Conservation (phyloP, 2,888 invertebrate genomes). For the Galeruca laticollis region DNA sequence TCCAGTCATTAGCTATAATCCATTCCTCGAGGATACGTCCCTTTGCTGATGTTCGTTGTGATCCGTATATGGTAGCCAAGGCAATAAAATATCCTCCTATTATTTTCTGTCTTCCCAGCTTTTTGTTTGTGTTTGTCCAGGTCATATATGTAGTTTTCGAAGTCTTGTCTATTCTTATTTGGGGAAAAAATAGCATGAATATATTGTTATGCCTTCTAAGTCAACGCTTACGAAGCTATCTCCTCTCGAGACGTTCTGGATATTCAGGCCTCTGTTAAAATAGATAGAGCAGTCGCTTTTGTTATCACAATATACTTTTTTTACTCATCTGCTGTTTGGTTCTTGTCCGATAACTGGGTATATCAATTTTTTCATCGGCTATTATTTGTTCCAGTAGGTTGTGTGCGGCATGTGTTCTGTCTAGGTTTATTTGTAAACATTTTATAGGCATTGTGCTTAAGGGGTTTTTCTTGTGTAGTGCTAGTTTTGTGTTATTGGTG, state of each 20-base stretch:
- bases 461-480: no score
- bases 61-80: not conserved
- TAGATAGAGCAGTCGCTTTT: constrained; percentile 22
- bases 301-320: constrained; percentile 13
- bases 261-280: not conserved
- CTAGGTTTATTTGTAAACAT: constrained; percentile 37
- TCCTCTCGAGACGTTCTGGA: not conserved
- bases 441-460: not conserved
- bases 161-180: constrained; percentile 33
- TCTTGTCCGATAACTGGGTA: constrained; percentile 40
- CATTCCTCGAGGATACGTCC: not conserved
- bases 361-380: constrained; percentile 25
- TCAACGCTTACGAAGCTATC: constrained; percentile 26
- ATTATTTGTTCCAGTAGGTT: constrained; percentile 26
- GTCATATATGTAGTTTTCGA: constrained; percentile 27
- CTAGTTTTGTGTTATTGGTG: no score
- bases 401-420: constrained; percentile 33
- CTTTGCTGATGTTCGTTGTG: not conserved
- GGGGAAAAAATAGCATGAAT: constrained; percentile 40
- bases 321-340: constrained; percentile 29
- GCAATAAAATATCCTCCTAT: constrained; percentile 6
- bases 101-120: constrained; percentile 18
- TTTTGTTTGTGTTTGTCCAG: constrained; percentile 30
- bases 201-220: constrained; percentile 1
- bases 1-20: not conserved